These are phyloP conservation scores for Chorisops tibialis DNA, from an alignment of 2,888 invertebrate genomes.

Conservation along the genomic window DNA sequence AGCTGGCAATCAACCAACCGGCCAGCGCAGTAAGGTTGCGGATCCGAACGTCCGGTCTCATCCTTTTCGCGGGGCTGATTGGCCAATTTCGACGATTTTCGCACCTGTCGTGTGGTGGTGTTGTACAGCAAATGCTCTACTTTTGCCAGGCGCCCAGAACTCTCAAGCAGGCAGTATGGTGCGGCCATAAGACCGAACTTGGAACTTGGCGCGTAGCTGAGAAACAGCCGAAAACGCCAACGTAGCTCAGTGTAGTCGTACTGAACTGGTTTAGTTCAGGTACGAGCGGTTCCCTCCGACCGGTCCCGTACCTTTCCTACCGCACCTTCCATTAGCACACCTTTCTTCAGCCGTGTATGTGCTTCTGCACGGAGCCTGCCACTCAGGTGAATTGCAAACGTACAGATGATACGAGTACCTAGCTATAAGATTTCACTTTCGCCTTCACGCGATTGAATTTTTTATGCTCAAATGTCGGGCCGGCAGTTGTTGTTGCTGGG, in stretches of 20 bases:
- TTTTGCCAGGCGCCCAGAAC: constrained; percentile 51
- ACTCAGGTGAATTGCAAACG: neutral
- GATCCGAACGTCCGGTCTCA: neutral
- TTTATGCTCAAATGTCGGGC: neutral
- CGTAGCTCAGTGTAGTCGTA: neutral
- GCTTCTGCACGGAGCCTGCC: no score
- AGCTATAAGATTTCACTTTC: neutral
- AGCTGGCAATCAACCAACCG: neutral
- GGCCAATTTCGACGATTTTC: constrained; percentile 30
- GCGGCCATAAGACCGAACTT: neutral
- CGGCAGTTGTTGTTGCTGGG: no score
- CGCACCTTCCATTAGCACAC: neutral
- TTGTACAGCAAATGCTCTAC: constrained; percentile 53
- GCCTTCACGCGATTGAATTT: neutral
- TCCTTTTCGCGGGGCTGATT: constrained; percentile 20
- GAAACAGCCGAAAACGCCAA: constrained; percentile 13
- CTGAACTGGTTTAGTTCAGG: neutral
- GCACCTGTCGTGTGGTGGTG: constrained; percentile 35
- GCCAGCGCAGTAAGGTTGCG: neutral
- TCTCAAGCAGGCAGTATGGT: constrained; percentile 17
- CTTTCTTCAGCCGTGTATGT: neutral
- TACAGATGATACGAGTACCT: neutral
- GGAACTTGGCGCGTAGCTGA: constrained; percentile 4
- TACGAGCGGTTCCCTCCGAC: no score
- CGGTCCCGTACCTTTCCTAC: neutral